Evolutionary conservation across 2,797 vertebrate genomes (phyloP).

Genomic region (Myotis daubentonii): DNA sequence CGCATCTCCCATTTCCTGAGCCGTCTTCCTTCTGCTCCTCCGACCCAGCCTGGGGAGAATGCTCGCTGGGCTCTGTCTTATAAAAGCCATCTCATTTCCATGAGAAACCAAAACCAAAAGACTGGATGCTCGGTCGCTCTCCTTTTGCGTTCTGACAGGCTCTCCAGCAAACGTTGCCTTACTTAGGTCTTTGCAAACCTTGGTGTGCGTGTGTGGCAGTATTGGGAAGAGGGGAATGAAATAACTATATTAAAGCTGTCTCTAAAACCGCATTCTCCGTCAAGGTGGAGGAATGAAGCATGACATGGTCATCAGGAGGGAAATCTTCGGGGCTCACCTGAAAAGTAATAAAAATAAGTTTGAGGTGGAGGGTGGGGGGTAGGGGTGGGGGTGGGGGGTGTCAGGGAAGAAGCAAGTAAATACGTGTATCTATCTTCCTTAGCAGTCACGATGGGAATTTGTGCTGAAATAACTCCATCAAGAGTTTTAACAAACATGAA

Average conservation of each 20-base stretch:
- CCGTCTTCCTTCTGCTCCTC: neutral
- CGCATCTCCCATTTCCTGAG: neutral
- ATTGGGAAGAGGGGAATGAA: no score
- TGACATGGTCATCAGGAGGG: neutral
- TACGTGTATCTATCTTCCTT: neutral
- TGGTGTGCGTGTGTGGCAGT: neutral
- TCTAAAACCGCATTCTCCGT: neutral
- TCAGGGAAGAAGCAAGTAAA: neutral
- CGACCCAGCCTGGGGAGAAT: neutral
- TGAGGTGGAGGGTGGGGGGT: neutral
- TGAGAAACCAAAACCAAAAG: neutral
- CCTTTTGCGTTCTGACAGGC: neutral
- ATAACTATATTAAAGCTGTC: neutral
- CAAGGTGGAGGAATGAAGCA: neutral
- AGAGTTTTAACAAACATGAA: neutral
- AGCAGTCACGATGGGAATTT: neutral
- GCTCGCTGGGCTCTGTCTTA: neutral
- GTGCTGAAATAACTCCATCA: neutral
- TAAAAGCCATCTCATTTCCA: neutral
- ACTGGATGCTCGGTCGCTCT: neutral
- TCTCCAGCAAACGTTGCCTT: neutral
- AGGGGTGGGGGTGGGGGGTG: no score
- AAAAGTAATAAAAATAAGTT: no score
- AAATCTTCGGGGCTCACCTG: neutral
- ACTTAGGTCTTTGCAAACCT: neutral